Base-by-base conservation (phyloP, 2,888 invertebrate genomes). In the Agrotis clavis region DNA sequence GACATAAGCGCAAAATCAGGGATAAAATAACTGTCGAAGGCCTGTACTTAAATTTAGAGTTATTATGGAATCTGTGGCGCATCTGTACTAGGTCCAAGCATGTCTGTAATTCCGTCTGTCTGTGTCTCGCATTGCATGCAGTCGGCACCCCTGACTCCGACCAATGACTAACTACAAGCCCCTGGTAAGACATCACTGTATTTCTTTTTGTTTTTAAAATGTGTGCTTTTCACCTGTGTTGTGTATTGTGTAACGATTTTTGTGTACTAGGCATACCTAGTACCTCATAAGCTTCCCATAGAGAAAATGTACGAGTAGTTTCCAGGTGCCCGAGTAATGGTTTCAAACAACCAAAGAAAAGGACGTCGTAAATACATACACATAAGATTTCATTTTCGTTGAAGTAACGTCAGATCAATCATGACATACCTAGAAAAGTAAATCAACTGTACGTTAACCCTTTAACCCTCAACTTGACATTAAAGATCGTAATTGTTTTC, bases 151-250 rank as follows among this genome's bases (percentile, higher is more conserved):
- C 90, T 80, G 90, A 86, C 75, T 90, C 63, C 90, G 86, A 87
- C 93, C 90, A 92, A 95, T 95, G 95, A 94, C 92, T 86, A 92
- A 88, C 92, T 95, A 95, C 95, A 94, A 94, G 89, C 95, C 95
- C 80, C 91, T 95, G 95, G 95, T 95, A 93, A 92, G 88, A 88
- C 87, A 85, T 76, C 59, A 57, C 35, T 76, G 72, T 78, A 69
- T 65, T 71, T 66, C 19, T 84, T 79, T 75, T 72, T 69, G 70
- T 69, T 70, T 70, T 6, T 60, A 45, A 57, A 61, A 51, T 71
- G 6, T 77, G 73, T 69, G 76, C 74, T 79, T 81, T 47, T 80
- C 63, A 81, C 56, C 51, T 66, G 45, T 74, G 68, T 61, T 63
- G 70, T 72, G 61, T 62, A 13, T 51, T 45, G 16, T 62, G 13